phyloP scores from a whole-genome alignment of 2,113 vertebrate genomes.

The Felis catus region F.catus_Fca126_mat1.0 CM031419.1:90520501-90521000 shows the following conservation, averaged over 20 bases:
- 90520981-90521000: background rate
- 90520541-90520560: background rate
- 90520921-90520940: background rate
- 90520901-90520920: background rate
- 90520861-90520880: background rate
- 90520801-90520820: background rate
- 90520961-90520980: background rate
- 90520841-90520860: background rate
- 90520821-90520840: background rate
- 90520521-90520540: background rate
- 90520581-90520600: background rate
- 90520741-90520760: background rate
- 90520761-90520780: background rate
- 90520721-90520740: background rate
- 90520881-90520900: background rate
- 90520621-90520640: background rate
- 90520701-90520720: background rate
- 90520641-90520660: background rate
- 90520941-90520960: background rate
- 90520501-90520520: background rate
- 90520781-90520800: background rate
- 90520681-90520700: background rate
- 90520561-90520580: background rate
- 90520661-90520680: background rate
- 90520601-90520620: background rate